Conservation (phyloP, 2,888 invertebrate species). For the Drosophila affinis region DNA sequence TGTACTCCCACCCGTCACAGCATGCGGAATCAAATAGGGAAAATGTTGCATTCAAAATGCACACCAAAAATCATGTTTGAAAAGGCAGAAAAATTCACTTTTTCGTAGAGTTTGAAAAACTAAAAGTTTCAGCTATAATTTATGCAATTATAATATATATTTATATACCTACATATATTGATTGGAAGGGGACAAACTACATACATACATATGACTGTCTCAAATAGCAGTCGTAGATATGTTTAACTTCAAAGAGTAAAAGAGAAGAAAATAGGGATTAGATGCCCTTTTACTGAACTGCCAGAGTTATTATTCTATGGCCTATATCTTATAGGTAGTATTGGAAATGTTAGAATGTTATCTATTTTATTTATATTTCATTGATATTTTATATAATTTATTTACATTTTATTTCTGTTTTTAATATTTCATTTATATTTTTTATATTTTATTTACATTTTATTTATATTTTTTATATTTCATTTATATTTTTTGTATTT, state of each 20-base stretch:
- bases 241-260: neutral
- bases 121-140: neutral
- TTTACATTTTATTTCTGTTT: no score
- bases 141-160: neutral
- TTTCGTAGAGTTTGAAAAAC: neutral
- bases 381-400: no score
- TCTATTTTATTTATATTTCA: no score
- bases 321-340: no score
- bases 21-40: slow-evolving; percentile 36
- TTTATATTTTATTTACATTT: no score
- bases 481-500: no score
- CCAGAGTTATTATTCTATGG: no score
- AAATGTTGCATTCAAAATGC: slow-evolving; percentile 34
- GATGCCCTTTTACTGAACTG: no score
- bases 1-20: slow-evolving; percentile 43
- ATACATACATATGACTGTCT: neutral
- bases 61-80: neutral
- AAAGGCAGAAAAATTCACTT: neutral
- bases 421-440: no score
- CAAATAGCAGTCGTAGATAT: no score
- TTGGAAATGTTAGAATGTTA: neutral
- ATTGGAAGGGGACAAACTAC: neutral
- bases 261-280: no score
- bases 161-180: neutral
- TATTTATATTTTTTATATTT: no score